phyloP scores from a whole-genome alignment of 2,113 vertebrate genomes.

The Gadus chalcogrammus region DNA sequence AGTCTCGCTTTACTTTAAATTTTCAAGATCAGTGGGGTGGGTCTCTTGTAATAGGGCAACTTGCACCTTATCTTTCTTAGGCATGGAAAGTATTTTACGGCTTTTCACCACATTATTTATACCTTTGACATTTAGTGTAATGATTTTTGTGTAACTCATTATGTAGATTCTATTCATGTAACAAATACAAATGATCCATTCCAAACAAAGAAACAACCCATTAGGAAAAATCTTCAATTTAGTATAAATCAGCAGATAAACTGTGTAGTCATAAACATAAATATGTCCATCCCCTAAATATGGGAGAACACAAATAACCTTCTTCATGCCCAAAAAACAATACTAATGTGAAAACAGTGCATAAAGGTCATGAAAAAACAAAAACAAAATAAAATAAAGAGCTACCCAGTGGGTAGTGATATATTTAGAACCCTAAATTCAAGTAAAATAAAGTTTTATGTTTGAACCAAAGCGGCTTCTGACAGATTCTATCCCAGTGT shows the following conservation, averaged over 20 bases:
- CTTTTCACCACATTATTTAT: background rate
- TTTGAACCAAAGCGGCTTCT: too few relatives aligned
- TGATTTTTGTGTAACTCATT: background rate
- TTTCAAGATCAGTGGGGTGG: background rate
- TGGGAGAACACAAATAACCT: too few relatives aligned
- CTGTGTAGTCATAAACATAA: too few relatives aligned
- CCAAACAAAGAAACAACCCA: background rate
- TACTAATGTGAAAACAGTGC: too few relatives aligned
- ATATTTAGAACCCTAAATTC: too few relatives aligned
- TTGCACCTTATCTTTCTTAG: conserved; percentile 2
- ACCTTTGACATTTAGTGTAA: background rate
- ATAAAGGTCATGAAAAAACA: too few relatives aligned
- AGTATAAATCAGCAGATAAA: background rate
- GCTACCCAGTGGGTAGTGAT: too few relatives aligned
- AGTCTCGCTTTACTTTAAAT: background rate
- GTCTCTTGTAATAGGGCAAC: background rate
- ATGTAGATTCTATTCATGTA: background rate
- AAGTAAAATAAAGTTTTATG: too few relatives aligned
- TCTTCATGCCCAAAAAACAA: too few relatives aligned
- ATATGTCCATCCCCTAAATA: too few relatives aligned
- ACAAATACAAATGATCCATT: background rate
- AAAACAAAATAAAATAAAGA: too few relatives aligned
- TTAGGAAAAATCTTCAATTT: background rate
- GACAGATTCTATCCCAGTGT: too few relatives aligned
- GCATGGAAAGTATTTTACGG: conserved; percentile 3